Evolutionary conservation across 2,888 invertebrate species (phyloP), one percentile per base, ranked within the genome.

Genomic region (Crocallis elinguaria): DNA sequence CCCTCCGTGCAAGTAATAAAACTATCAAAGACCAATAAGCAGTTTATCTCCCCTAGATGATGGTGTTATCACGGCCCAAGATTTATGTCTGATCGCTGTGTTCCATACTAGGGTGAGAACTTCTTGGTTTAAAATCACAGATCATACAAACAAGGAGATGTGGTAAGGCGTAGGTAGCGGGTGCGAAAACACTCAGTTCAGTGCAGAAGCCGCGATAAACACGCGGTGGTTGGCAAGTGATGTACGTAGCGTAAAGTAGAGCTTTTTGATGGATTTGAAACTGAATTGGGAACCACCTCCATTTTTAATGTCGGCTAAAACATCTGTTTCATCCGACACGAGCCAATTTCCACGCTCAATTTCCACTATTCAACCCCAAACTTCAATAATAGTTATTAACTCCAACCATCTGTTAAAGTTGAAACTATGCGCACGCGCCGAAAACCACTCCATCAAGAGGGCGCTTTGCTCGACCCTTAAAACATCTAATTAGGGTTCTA

Each of bases 401-500:
- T 49, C 16, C 6, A 57, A 58, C 71, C 74, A 72, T 70, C 67
- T 75, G 77, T 65, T 60, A 65, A n/a, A n/a, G n/a, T n/a, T n/a
- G n/a, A n/a, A 49, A 46, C 33, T 59, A 56, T 71, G 71, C 69
- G 73, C 75, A 70, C 72, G 71, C 71, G 71, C 52, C 61, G 36
- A 45, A 41, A 55, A 57, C 35, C 49, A 56, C 35, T 44, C 55
- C 55, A 33, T 49, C 54, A 46, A 62, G 69, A 67, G 67, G n/a
- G n/a, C n/a, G n/a, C n/a, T n/a, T n/a, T 55, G 60, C 41, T 42
- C 23, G 27, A 38, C 43, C 46, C 46, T 41, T 21, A 33, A 41
- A 25, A n/a, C 14, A 36, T 33, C 53, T 75, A 75, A 80, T 77
- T 76, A 77, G 75, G 77, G 79, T 73, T 65, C 72, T 66, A 49